phyloP scores from a whole-genome alignment of 2,888 invertebrate species.

The Leucoma salicis region DNA sequence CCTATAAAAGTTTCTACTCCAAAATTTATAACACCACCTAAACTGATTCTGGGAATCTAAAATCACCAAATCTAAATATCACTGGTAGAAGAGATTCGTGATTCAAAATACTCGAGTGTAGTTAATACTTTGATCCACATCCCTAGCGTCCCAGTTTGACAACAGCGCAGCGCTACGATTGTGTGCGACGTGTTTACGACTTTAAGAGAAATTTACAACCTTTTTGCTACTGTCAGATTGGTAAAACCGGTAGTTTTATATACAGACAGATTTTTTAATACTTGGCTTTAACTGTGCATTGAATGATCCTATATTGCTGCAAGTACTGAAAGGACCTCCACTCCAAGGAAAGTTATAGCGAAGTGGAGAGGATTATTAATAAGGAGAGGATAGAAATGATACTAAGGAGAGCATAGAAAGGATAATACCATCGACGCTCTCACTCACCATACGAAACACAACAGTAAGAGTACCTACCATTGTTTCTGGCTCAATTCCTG shows the following conservation, averaged over 20 bases:
- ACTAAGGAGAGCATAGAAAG: too few relatives aligned
- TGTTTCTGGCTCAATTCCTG: too few relatives aligned
- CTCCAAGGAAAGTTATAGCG: too few relatives aligned
- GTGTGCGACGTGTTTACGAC: constrained; percentile 45
- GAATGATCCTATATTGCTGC: too few relatives aligned
- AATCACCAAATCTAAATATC: not conserved
- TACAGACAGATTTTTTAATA: constrained; percentile 4
- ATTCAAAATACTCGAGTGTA: constrained; percentile 4
- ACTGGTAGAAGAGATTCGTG: not conserved
- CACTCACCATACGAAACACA: too few relatives aligned
- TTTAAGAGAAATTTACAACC: constrained; percentile 34
- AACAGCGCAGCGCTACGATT: constrained; percentile 19
- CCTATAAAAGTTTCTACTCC: too few relatives aligned
- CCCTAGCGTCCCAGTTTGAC: constrained; percentile 22
- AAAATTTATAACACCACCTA: not conserved
- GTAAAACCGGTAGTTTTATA: constrained; percentile 21
- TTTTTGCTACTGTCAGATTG: constrained; percentile 39
- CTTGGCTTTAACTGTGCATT: not conserved
- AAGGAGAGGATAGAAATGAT: too few relatives aligned
- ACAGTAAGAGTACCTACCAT: too few relatives aligned
- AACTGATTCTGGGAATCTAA: too few relatives aligned
- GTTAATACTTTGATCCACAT: constrained; percentile 5
- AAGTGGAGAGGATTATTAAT: too few relatives aligned
- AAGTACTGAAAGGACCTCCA: too few relatives aligned
- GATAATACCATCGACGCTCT: too few relatives aligned